These are phyloP conservation scores for Agrochola circellaris DNA, from an alignment of 2,888 invertebrate genomes.

Conservation along the genomic window DNA sequence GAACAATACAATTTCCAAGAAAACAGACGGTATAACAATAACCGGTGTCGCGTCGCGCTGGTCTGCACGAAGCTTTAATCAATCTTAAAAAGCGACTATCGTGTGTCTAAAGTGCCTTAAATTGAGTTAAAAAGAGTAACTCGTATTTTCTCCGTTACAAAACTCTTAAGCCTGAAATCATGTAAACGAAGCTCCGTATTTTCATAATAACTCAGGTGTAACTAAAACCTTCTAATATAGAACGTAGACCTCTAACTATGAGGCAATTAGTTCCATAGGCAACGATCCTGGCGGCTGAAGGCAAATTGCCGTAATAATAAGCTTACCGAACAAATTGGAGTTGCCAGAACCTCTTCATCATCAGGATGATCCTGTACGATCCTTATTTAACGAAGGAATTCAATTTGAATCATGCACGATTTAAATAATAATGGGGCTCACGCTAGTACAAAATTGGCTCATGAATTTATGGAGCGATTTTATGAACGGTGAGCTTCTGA, in stretches of 20 bases:
- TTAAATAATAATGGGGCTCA: slow-evolving; percentile 42
- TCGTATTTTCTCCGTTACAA: background rate
- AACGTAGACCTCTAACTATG: slow-evolving; percentile 11
- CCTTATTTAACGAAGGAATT: slow-evolving; percentile 38
- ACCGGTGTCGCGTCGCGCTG: no score
- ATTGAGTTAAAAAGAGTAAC: background rate
- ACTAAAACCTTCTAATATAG: slow-evolving; percentile 6
- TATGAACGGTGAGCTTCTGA: background rate
- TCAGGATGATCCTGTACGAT: slow-evolving; percentile 27
- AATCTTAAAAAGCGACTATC: background rate
- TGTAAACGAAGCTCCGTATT: background rate
- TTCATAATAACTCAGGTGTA: slow-evolving; percentile 2
- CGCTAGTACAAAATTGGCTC: background rate
- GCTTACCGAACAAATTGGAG: slow-evolving; percentile 43
- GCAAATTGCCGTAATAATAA: slow-evolving; percentile 50
- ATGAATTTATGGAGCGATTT: slow-evolving; percentile 27
- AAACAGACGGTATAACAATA: no score
- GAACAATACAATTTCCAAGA: no score
- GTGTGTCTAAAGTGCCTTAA: background rate
- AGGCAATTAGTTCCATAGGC: slow-evolving; percentile 31
- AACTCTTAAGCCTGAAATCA: background rate
- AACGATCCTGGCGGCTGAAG: slow-evolving; percentile 3
- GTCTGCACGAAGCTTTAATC: no score
- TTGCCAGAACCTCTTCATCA: slow-evolving; percentile 34
- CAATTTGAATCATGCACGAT: slow-evolving; percentile 42